These are phyloP conservation scores for Stegophylla sp. DNA, from an alignment of 2,888 invertebrate genomes.

Conservation along the genomic window DNA sequence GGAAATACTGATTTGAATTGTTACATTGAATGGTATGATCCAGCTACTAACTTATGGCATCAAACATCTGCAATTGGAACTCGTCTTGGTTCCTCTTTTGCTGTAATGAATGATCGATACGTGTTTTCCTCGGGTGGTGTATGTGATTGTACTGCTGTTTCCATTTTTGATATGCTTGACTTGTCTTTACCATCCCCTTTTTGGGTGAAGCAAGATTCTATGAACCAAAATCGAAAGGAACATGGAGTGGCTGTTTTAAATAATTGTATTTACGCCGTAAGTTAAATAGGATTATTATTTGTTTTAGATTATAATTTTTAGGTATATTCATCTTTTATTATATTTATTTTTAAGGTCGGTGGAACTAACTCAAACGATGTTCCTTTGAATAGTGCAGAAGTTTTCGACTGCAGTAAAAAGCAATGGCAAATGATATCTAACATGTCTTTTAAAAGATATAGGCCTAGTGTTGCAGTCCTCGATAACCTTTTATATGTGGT, in stretches of 20 bases:
- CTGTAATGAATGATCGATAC: constrained; percentile 74
- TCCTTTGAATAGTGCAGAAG: too few relatives aligned
- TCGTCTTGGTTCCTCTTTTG: constrained; percentile 73
- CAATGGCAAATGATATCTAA: too few relatives aligned
- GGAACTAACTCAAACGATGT: too few relatives aligned
- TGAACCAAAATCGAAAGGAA: constrained; percentile 92
- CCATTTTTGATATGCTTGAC: constrained; percentile 93
- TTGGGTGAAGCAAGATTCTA: constrained; percentile 85
- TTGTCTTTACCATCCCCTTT: constrained; percentile 73
- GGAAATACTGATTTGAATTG: constrained; percentile 96
- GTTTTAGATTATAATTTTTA: too few relatives aligned
- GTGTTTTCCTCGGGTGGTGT: constrained; percentile 91
- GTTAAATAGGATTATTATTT: too few relatives aligned
- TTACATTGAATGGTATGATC: constrained; percentile 87
- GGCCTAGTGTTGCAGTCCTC: too few relatives aligned
- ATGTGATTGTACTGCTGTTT: constrained; percentile 88
- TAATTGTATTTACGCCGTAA: constrained; percentile 85
- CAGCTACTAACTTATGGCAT: constrained; percentile 84
- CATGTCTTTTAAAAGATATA: too few relatives aligned
- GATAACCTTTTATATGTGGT: too few relatives aligned
- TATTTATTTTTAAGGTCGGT: too few relatives aligned
- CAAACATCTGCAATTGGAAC: constrained; percentile 90
- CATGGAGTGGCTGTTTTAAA: constrained; percentile 90
- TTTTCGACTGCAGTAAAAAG: too few relatives aligned
- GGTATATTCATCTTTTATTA: too few relatives aligned